A percentile compares a stretch with the other conserved stretches of the same genome.
phyloP scores from a whole-genome alignment of 2,888 invertebrate genomes.

The Amphipyra berbera region DNA sequence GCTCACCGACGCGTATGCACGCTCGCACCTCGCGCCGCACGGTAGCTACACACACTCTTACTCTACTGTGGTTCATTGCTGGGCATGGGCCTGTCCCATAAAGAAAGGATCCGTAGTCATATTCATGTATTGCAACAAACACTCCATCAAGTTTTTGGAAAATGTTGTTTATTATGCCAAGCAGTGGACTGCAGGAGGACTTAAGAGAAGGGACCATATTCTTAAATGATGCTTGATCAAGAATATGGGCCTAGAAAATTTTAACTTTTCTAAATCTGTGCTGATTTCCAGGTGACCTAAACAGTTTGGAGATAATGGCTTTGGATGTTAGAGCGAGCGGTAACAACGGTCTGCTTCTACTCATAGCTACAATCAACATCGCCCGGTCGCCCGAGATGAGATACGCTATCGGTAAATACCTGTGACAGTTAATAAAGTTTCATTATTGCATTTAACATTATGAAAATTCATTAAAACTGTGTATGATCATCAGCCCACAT shows the following conservation, averaged over 20 bases:
- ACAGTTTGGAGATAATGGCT: constrained; percentile 92
- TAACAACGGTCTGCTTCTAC: constrained; percentile 88
- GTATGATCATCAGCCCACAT: constrained; percentile 69
- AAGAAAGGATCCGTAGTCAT: too few species aligned
- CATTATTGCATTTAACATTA: too few species aligned
- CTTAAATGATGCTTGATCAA: too few species aligned
- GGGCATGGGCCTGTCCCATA: too few species aligned
- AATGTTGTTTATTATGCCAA: too few species aligned
- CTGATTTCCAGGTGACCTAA: constrained; percentile 85
- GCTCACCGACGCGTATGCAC: constrained; percentile 92
- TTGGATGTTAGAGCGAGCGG: constrained; percentile 94
- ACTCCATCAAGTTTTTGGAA: too few species aligned
- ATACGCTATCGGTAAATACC: constrained; percentile 92
- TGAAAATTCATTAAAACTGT: background rate
- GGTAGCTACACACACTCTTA: constrained; percentile 50
- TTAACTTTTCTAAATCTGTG: background rate
- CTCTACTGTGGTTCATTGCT: too few species aligned
- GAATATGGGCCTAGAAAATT: too few species aligned
- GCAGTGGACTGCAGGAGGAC: too few species aligned
- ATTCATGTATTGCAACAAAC: too few species aligned
- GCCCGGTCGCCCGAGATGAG: constrained; percentile 92
- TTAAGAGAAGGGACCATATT: too few species aligned
- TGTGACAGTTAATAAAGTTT: background rate
- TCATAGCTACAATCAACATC: constrained; percentile 92
- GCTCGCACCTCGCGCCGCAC: constrained; percentile 60